Conservation (phyloP, 1,140 invertebrate species). For the Planococcus citri region DNA sequence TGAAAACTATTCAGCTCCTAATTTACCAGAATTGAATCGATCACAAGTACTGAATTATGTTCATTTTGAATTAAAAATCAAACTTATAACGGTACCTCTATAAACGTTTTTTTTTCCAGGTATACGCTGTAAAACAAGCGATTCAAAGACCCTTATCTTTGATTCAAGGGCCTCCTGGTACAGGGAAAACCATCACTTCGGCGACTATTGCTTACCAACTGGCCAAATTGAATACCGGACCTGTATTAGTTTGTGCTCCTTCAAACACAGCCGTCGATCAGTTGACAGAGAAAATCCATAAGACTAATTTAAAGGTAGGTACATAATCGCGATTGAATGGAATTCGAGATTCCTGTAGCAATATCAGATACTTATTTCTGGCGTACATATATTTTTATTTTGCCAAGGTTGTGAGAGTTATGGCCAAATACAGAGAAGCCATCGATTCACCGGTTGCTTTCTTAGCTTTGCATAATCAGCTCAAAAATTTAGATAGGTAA, state of each 20-base stretch:
- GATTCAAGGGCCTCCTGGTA: slow-evolving; percentile 77
- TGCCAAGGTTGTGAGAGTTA: slow-evolving; percentile 72
- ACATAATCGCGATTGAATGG: too few species aligned
- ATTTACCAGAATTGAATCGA: slow-evolving; percentile 92
- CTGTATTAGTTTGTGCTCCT: slow-evolving; percentile 94
- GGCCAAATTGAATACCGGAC: slow-evolving; percentile 84
- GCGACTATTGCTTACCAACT: slow-evolving; percentile 98
- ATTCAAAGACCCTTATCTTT: slow-evolving; percentile 90
- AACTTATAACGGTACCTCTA: slow-evolving; percentile 8
- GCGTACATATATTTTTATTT: neutral
- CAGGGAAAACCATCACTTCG: slow-evolving; percentile 98
- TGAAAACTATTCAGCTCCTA: slow-evolving; percentile 93
- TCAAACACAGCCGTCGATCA: too few species aligned
- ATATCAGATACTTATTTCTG: too few species aligned
- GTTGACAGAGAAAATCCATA: slow-evolving; percentile 97
- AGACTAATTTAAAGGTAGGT: slow-evolving; percentile 90
- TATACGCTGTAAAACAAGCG: slow-evolving; percentile 98
- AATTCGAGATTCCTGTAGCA: slow-evolving; percentile 25
- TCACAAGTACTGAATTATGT: slow-evolving; percentile 53
- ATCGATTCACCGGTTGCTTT: slow-evolving; percentile 97
- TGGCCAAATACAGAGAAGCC: slow-evolving; percentile 95
- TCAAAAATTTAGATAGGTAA: slow-evolving; percentile 73
- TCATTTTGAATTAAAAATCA: neutral
- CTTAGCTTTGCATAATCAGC: slow-evolving; percentile 92
- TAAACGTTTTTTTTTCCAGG: slow-evolving; percentile 43